Conservation (phyloP, 1,140 invertebrate genomes). For the Calycopis cecrops region DNA sequence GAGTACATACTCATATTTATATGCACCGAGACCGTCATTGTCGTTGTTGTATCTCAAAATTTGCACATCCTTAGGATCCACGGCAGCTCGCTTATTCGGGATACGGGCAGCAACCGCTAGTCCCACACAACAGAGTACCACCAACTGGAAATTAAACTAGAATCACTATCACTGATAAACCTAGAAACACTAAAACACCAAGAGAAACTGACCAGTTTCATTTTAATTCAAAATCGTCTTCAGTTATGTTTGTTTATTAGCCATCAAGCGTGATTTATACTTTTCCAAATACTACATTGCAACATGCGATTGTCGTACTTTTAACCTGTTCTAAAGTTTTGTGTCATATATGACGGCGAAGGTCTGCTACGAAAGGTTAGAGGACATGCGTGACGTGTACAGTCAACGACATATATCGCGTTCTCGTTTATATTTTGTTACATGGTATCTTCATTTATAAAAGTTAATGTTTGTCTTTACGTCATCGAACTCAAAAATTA, state of each 20-base stretch:
- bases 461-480: too few species aligned
- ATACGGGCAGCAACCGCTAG: slow-evolving; percentile 36
- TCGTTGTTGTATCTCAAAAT: slow-evolving; percentile 52
- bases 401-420: slow-evolving; percentile 1
- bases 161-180: neutral
- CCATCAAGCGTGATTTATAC: slow-evolving; percentile 47
- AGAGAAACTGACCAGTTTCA: slow-evolving; percentile 37
- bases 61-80: slow-evolving; percentile 39
- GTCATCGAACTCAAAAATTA: slow-evolving; percentile 7
- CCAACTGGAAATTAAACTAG: slow-evolving; percentile 32
- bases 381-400: slow-evolving; percentile 35
- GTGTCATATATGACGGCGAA: slow-evolving; percentile 28
- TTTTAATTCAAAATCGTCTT: slow-evolving; percentile 28
- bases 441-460: too few species aligned
- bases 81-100: slow-evolving; percentile 8
- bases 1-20: slow-evolving; percentile 44
- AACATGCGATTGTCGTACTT: slow-evolving; percentile 39
- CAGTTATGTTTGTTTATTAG: slow-evolving; percentile 33
- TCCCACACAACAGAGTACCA: slow-evolving; percentile 34
- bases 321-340: slow-evolving; percentile 46
- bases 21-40: slow-evolving; percentile 46
- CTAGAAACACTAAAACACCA: slow-evolving; percentile 5
- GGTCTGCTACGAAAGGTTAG: slow-evolving; percentile 36
- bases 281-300: slow-evolving; percentile 46
- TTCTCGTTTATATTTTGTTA: slow-evolving; percentile 21